Base-by-base conservation (phyloP, 1,140 invertebrate species). In the Drosophila sp. region DNA sequence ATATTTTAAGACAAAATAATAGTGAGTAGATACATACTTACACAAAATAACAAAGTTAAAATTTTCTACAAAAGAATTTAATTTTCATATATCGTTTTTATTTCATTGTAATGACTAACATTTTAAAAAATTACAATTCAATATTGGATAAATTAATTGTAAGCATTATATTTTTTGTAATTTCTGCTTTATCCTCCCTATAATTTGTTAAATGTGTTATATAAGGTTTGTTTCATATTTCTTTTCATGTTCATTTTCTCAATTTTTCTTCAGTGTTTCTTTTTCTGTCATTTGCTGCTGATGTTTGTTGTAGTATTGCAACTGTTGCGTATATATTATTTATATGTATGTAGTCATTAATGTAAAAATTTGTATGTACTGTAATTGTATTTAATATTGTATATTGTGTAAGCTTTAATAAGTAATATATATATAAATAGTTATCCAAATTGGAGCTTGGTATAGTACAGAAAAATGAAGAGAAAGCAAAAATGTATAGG, bases 111-210 rank as follows among this genome's bases (percentile, higher is more conserved):
- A 89, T 89, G 79, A 89, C 83, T 89, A 89, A 89, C 84, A 87
- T 89, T 89, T 89, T 89, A 89, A 89, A 89, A 89, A 89, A 89
- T 89, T 89, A 89, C 83, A 89, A 83, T 89, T 89, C 83, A 89
- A 89, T 89, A 86, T 86, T 89, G 72, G 84, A 84, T 84, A 84
- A 89, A 90, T 89, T 89, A 79, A 76, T 90, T 90, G 62, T 89
- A 89, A 89, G 83, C 83, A 75, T 89, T 78, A 76, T 76, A 53
- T 46, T 78, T 78, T 34, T 67, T 67, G 53, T 73, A 75, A 59
- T 84, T 79, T 73, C 58, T 72, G 69, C 70, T 59, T 59, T 53
- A 54, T 80, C 66, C 70, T 73, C 73, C 80, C 77, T 86, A 75
- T 77, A 80, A 74, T 84, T 84, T 83, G 72, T 83, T 83, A 79